These are phyloP conservation scores for Clarias platycephalus DNA, from an alignment of 2,797 vertebrate genomes.

Conservation along the genomic window DNA sequence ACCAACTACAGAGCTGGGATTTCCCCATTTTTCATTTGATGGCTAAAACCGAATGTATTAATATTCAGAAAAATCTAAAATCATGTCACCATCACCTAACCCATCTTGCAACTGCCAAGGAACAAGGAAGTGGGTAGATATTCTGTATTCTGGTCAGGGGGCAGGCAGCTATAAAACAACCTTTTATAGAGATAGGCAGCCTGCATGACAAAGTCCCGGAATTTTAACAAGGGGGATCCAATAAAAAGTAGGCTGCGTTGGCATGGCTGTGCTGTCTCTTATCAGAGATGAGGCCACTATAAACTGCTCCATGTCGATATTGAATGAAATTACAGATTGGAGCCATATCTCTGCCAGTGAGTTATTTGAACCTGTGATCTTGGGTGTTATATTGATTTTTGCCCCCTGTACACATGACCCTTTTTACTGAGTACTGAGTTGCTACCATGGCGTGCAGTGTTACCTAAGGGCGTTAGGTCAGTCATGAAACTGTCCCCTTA, in stretches of 20 bases:
- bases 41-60: not conserved
- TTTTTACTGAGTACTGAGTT: conserved; percentile 57
- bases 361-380: conserved; percentile 78
- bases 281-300: conserved; percentile 67
- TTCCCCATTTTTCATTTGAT: not conserved
- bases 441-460: conserved; percentile 58
- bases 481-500: conserved; percentile 72
- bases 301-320: conserved; percentile 69
- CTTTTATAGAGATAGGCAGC: conserved; percentile 69
- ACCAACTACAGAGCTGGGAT: not conserved
- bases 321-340: conserved; percentile 67
- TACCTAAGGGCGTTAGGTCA: conserved; percentile 62
- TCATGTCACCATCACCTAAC: not conserved
- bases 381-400: conserved; percentile 73
- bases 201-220: conserved; percentile 76
- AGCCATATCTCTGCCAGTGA: conserved; percentile 66
- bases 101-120: conserved; percentile 45
- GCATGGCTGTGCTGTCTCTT: conserved; percentile 65
- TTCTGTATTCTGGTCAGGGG: conserved; percentile 48
- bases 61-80: conserved; percentile 6
- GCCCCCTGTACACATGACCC: conserved; percentile 65
- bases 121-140: conserved; percentile 37
- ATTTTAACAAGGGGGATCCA: conserved; percentile 71
- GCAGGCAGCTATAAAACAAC: conserved; percentile 64
- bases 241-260: conserved; percentile 74